Conservation (phyloP, 2,113 vertebrate species). For the Neogobius melanostomus region DNA sequence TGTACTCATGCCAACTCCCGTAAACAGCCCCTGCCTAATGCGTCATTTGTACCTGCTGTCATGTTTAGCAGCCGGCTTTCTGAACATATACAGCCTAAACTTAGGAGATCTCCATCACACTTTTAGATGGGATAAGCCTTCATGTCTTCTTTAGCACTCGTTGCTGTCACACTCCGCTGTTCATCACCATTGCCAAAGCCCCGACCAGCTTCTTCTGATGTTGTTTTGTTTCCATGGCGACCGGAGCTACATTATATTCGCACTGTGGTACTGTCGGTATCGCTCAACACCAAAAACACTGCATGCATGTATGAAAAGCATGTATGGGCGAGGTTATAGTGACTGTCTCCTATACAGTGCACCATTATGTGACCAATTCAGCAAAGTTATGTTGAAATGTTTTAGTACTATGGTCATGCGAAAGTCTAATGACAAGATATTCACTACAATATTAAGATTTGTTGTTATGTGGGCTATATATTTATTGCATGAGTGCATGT, state of each 20-base stretch:
- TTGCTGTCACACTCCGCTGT: slow-evolving; percentile 48
- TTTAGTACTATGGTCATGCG: too few species aligned
- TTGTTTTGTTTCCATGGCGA: slow-evolving; percentile 83
- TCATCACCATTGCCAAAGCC: slow-evolving; percentile 70
- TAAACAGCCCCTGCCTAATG: slow-evolving; percentile 23
- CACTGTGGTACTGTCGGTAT: slow-evolving; percentile 56
- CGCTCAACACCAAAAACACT: slow-evolving; percentile 24
- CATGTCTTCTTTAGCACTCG: slow-evolving; percentile 33
- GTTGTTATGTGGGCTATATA: too few species aligned
- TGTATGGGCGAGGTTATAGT: slow-evolving; percentile 9
- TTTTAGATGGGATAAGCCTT: slow-evolving; percentile 4
- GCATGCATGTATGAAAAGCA: slow-evolving; percentile 7
- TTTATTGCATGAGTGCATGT: too few species aligned
- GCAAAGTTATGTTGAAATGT: too few species aligned
- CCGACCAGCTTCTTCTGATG: slow-evolving; percentile 72
- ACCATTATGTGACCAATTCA: too few species aligned
- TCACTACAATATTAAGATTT: too few species aligned
- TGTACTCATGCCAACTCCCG: slow-evolving; percentile 51
- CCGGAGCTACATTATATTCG: slow-evolving; percentile 73
- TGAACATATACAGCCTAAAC: slow-evolving; percentile 16
- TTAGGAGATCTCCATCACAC: not conserved
- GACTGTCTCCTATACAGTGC: not conserved
- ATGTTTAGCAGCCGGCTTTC: slow-evolving; percentile 19
- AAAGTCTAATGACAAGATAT: too few species aligned
- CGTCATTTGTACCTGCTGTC: slow-evolving; percentile 29